These are phyloP conservation scores for Zelostemma sp. DNA, from an alignment of 1,140 invertebrate genomes.

Conservation along the genomic window DNA sequence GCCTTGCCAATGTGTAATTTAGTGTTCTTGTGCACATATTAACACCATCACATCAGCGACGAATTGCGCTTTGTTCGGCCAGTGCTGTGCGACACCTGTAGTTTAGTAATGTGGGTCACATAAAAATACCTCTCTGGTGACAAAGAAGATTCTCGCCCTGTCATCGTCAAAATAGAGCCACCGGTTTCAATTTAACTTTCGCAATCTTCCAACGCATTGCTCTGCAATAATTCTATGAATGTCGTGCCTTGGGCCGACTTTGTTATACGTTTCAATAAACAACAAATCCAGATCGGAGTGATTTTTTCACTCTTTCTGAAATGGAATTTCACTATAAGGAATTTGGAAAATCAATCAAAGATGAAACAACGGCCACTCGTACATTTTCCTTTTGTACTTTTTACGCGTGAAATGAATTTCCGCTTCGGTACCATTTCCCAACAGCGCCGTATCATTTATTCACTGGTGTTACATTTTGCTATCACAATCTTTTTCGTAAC, in stretches of 20 bases:
- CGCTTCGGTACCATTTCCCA: neutral
- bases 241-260: no score
- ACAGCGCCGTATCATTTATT: neutral
- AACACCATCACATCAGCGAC: conserved; percentile 25
- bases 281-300: no score
- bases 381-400: no score
- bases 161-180: neutral
- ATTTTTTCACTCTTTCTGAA: no score
- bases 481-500: conserved; percentile 2
- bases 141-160: conserved; percentile 14
- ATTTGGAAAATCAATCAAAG: no score
- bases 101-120: conserved; percentile 38
- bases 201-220: neutral
- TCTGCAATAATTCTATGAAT: no score
- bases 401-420: neutral
- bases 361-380: no score
- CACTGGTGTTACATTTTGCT: neutral
- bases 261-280: no score
- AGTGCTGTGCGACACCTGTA: conserved; percentile 27
- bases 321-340: no score
- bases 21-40: conserved; percentile 38
- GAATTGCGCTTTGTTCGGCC: conserved; percentile 42
- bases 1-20: conserved; percentile 36
- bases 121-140: conserved; percentile 23
- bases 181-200: neutral